Evolutionary conservation across 2,888 invertebrate genomes (phyloP).

Genomic region (Teleiodes luculella): DNA sequence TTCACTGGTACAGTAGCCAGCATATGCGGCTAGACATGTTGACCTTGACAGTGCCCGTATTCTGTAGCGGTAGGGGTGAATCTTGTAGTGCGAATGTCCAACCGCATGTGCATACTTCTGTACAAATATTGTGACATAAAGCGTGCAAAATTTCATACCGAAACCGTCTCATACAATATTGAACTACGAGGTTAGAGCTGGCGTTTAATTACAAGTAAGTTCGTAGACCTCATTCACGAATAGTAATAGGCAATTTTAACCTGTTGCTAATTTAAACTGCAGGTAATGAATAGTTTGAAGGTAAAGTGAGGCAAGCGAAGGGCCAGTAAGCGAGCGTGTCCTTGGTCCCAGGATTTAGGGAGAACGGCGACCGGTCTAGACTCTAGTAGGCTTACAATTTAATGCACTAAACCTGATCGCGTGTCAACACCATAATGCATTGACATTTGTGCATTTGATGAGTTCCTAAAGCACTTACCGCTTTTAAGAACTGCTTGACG

Average conservation of each 20-base stretch:
- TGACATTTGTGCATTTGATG: not conserved
- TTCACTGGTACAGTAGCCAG: too few relatives aligned
- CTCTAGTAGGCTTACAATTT: not conserved
- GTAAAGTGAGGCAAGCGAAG: constrained; percentile 5
- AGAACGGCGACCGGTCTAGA: constrained; percentile 39
- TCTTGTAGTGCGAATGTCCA: too few relatives aligned
- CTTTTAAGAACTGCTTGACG: not conserved
- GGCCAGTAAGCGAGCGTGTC: constrained; percentile 25
- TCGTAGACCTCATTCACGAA: not conserved
- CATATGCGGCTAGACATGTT: too few relatives aligned
- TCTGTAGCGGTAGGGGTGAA: too few relatives aligned
- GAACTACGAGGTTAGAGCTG: too few relatives aligned
- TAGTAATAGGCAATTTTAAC: not conserved
- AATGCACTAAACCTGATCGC: not conserved
- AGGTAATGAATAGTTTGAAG: constrained; percentile 5
- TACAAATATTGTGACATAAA: too few relatives aligned
- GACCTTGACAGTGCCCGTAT: too few relatives aligned
- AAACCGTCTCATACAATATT: too few relatives aligned
- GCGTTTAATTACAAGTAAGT: not conserved
- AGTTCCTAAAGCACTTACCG: too few relatives aligned
- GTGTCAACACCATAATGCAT: not conserved
- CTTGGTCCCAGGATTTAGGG: constrained; percentile 47
- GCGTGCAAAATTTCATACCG: too few relatives aligned
- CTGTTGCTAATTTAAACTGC: not conserved
- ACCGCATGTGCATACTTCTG: too few relatives aligned